Evolutionary conservation across 2,113 vertebrate species (phyloP).

Genomic region (Miniopterus natalensis): DNA sequence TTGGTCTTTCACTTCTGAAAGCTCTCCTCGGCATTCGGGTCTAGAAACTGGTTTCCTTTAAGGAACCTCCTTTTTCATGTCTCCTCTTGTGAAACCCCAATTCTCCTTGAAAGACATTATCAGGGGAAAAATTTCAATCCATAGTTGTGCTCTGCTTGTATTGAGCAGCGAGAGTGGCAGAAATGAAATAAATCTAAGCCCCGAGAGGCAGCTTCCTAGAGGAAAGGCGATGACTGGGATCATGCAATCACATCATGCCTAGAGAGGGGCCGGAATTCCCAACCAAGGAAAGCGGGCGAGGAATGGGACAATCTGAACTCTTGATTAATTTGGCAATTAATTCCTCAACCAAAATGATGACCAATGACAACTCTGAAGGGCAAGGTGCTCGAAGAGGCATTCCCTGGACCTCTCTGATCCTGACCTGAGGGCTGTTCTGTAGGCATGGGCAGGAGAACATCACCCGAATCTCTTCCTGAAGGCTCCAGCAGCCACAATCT

Average conservation of each 20-base stretch:
- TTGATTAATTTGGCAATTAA: rapidly evolving
- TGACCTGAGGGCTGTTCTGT: not conserved
- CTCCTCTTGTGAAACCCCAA: not conserved
- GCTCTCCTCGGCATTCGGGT: not conserved
- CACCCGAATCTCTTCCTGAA: not conserved
- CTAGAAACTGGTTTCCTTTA: not conserved
- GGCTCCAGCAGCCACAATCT: not conserved
- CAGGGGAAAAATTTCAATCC: not conserved
- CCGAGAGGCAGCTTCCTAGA: not conserved
- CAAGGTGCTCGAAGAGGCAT: not conserved
- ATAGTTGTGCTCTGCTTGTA: not conserved
- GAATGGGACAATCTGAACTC: no score
- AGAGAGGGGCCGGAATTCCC: not conserved
- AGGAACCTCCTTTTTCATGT: not conserved
- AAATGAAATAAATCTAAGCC: not conserved
- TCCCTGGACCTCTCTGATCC: not conserved
- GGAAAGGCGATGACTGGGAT: not conserved
- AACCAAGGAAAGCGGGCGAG: rapidly evolving
- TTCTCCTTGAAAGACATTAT: not conserved
- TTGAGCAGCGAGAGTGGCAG: not conserved
- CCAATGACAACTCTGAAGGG: not conserved
- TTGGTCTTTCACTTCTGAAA: not conserved
- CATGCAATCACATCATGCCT: not conserved
- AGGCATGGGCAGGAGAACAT: not conserved
- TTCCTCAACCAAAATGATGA: not conserved